Evolutionary conservation across 2,113 vertebrate species (phyloP), one percentile per base, ranked within the genome.

Genomic region (Proterorhinus semilunaris): DNA sequence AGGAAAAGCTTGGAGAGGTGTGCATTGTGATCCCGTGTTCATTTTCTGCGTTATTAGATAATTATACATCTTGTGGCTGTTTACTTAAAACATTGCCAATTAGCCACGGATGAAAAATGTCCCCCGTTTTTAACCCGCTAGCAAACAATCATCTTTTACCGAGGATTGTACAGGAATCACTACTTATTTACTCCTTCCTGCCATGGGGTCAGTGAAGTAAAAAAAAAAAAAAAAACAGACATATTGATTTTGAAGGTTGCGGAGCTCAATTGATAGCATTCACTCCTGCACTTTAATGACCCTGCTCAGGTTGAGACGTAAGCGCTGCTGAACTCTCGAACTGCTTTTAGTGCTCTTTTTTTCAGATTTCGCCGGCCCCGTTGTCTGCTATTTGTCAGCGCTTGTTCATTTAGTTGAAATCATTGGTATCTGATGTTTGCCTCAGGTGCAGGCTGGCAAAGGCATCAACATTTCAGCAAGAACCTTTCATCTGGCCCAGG

Each of bases 391-490:
- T 73, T 46, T 65, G 42, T 69, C 27, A 48, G 65, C 54, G 10
- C 11, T 16, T 68, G 63, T 68, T 45, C 11, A 76, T 73, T 27
- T 77, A 1, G 75, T 64, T 61, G 42, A 61, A 61, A 61, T 45
- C 36, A 44, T 15, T 68, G 54, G 27, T 58, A 61, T 71, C 67
- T 65, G 8, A 45, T 75, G 54, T 82, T 75, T 50, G 65, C 16
- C 71, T n/a, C 44, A 91, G 91, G 97, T 99, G 54, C 96, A 98
- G 93, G 93, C 95, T 80, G 98, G 98, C 44, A 98, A 98, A 86
- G 98, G 98, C 74, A 98, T 99, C 86, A 98, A 99, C 91, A 96
- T 99, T 77, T 96, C 98, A 62, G 96, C 98, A 53, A 89, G 95
- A 90, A 96, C 95, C 44, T 99, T 99, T 92, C 95, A 97, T 79